phyloP scores from a whole-genome alignment of 2,888 invertebrate genomes.

The Agrotis ipsilon region DNA sequence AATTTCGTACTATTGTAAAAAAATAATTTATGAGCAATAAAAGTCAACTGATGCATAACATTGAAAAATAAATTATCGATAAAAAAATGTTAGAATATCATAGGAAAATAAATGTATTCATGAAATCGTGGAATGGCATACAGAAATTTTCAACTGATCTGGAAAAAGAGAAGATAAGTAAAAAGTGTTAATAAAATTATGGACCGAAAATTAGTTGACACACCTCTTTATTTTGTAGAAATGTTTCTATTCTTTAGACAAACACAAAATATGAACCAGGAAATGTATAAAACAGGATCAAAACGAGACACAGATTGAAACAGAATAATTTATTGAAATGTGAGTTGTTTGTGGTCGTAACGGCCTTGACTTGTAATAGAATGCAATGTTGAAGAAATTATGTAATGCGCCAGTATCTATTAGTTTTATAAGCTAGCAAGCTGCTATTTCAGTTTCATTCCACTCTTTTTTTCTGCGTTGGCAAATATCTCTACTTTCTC shows the following conservation, averaged over 20 bases:
- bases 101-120: neutral
- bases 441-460: no score
- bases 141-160: neutral
- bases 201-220: neutral
- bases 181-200: neutral
- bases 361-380: constrained; percentile 39
- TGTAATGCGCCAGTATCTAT: constrained; percentile 4
- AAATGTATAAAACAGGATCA: neutral
- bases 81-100: neutral
- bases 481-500: no score
- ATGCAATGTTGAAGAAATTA: constrained; percentile 30
- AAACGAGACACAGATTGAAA: neutral
- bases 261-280: neutral
- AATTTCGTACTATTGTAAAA: no score
- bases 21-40: constrained; percentile 23
- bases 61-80: constrained; percentile 16
- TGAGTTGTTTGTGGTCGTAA: constrained; percentile 2
- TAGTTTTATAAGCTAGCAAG: no score
- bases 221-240: neutral
- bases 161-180: neutral
- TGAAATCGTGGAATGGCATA: no score
- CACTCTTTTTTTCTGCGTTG: no score
- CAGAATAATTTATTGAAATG: constrained; percentile 33
- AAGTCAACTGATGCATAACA: constrained; percentile 24
- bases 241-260: neutral